Conservation (phyloP, 2,113 vertebrate species). For the Scomber japonicus region DNA sequence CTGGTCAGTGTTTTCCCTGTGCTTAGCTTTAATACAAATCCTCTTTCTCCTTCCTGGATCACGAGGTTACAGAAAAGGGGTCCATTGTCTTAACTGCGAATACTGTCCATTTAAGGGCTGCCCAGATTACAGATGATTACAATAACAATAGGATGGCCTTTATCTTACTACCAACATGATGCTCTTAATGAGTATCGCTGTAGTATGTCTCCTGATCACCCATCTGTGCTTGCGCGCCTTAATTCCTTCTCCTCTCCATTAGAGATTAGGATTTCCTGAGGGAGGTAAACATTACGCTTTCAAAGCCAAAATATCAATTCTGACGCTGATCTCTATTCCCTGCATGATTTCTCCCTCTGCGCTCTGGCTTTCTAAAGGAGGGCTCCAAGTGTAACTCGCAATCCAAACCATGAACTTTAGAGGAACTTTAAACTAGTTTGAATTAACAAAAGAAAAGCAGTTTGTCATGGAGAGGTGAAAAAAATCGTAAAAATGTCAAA, state of each 20-base stretch:
- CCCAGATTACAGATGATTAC: constrained; percentile 69
- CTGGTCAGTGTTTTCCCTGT: not conserved
- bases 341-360: not conserved
- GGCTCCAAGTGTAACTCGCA: not conserved
- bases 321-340: constrained; percentile 1
- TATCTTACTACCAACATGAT: constrained; percentile 44
- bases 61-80: constrained; percentile 26
- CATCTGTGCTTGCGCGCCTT: constrained; percentile 55
- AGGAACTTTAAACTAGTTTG: not conserved
- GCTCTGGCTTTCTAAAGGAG: not conserved
- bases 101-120: constrained; percentile 43
- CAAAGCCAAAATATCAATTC: constrained; percentile 37
- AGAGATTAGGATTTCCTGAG: constrained; percentile 50
- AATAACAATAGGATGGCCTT: constrained; percentile 65
- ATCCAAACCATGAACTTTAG: not conserved
- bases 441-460: not conserved
- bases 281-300: constrained; percentile 10
- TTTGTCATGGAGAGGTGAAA: not conserved
- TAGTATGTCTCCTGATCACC: constrained; percentile 17
- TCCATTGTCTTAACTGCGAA: constrained; percentile 30
- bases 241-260: constrained; percentile 44
- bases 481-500: constrained; percentile 30
- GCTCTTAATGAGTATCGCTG: constrained; percentile 29
- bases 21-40: constrained; percentile 34
- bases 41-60: constrained; percentile 34